These are phyloP conservation scores for Trematomus bernacchii DNA, from an alignment of 2,797 vertebrate genomes.

Conservation along the genomic window DNA sequence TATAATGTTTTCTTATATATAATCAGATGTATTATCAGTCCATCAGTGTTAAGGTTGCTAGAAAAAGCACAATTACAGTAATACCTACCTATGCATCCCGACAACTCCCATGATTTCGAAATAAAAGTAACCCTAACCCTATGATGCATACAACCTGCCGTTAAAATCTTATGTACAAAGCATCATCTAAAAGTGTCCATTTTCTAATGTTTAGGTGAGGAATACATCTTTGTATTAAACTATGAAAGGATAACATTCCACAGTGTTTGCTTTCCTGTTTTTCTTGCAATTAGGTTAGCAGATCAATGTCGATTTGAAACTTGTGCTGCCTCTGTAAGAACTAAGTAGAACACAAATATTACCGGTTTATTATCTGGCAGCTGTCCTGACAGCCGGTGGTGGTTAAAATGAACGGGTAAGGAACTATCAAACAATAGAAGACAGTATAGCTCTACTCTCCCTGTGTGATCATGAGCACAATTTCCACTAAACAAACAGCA, in stretches of 20 bases:
- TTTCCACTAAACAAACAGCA: slow-evolving; percentile 47
- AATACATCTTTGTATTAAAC: background rate
- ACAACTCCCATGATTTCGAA: no score
- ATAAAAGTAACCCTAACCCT: no score
- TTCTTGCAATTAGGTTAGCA: slow-evolving; percentile 5
- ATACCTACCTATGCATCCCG: background rate
- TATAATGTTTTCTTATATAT: background rate
- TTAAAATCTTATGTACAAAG: no score
- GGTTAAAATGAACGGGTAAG: slow-evolving; percentile 29
- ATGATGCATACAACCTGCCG: no score
- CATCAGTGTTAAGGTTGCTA: background rate
- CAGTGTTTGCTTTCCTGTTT: background rate
- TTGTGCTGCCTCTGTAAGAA: slow-evolving; percentile 3
- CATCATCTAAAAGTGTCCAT: no score
- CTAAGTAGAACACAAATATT: background rate
- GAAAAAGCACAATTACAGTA: background rate
- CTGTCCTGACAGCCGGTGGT: slow-evolving; percentile 26
- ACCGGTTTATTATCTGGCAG: slow-evolving; percentile 27
- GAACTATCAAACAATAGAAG: slow-evolving; percentile 32
- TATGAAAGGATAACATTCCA: background rate
- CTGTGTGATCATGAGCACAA: slow-evolving; percentile 41
- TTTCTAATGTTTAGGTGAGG: background rate
- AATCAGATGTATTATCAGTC: background rate
- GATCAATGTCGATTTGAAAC: slow-evolving; percentile 10
- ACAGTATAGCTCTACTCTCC: slow-evolving; percentile 5